Percentiles rank a stretch among this genome's conserved stretches.
phyloP scores from a whole-genome alignment of 2,797 vertebrate species.

The Eospalax fontanierii region DNA sequence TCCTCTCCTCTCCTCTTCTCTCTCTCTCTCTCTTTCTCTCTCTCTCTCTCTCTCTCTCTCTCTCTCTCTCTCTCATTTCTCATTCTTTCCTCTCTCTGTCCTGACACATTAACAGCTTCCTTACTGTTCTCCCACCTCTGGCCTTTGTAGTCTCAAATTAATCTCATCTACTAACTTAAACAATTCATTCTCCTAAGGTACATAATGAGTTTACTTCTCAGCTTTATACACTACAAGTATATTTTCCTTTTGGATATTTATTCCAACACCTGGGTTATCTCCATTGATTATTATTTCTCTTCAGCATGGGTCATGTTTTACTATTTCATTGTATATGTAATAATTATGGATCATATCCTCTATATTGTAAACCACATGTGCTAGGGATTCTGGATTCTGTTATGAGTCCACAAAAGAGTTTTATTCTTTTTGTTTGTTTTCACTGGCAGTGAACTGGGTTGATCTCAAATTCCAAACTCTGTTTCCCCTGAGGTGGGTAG shows the following conservation, averaged over 20 bases:
- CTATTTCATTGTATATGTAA: constrained; percentile 53
- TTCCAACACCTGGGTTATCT: neutral
- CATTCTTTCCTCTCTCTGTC: no score
- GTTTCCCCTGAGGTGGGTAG: neutral
- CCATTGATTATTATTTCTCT: constrained; percentile 54
- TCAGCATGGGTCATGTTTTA: constrained; percentile 57
- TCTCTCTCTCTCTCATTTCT: neutral
- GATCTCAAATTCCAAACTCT: constrained; percentile 70
- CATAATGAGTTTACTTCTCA: constrained; percentile 41
- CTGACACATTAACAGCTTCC: constrained; percentile 32
- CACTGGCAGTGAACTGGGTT: constrained; percentile 48
- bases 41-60: neutral
- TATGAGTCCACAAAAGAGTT: constrained; percentile 63
- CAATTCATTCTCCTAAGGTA: constrained; percentile 50
- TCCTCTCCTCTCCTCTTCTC: neutral
- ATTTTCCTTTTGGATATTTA: constrained; percentile 44
- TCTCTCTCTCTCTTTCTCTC: neutral
- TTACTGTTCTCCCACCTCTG: constrained; percentile 50
- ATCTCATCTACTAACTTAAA: constrained; percentile 56
- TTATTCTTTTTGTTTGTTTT: constrained; percentile 74
- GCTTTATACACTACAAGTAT: constrained; percentile 39
- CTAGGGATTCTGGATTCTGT: constrained; percentile 69
- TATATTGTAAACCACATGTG: constrained; percentile 57
- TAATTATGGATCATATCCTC: constrained; percentile 57
- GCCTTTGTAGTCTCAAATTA: constrained; percentile 62